Percentiles rank a stretch among this genome's conserved stretches.
These are phyloP conservation scores for Girardinus metallicus DNA, from an alignment of 2,797 vertebrate genomes.

Conservation along the genomic window DNA sequence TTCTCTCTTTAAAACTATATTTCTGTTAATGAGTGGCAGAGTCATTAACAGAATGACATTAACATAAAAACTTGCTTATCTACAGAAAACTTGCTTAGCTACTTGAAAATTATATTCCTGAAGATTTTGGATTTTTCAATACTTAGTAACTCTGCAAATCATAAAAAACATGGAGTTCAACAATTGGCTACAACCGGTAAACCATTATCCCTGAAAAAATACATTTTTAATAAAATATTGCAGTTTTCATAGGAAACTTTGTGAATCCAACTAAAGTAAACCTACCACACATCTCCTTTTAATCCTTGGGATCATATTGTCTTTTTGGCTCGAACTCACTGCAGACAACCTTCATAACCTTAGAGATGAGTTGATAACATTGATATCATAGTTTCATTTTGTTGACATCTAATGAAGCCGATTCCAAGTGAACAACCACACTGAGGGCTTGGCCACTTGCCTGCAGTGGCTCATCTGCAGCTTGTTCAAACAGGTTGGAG, in stretches of 20 bases:
- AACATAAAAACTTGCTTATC: no score
- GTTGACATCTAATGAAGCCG: no score
- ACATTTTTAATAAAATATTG: background rate
- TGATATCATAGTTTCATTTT: background rate
- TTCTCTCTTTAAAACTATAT: background rate
- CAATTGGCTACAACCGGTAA: background rate
- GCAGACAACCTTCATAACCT: background rate
- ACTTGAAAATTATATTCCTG: background rate
- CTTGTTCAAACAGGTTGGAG: conserved; percentile 30
- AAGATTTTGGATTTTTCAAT: background rate
- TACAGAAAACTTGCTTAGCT: background rate
- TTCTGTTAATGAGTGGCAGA: background rate
- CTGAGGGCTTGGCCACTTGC: background rate
- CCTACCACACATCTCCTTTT: background rate
- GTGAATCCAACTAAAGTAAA: background rate
- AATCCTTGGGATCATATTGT: background rate
- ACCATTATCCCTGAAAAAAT: background rate
- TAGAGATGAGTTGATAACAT: background rate
- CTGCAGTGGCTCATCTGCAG: background rate
- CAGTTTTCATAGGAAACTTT: background rate
- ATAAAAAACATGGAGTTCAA: background rate
- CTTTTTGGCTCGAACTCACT: background rate
- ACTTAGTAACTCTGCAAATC: background rate
- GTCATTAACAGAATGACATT: no score
- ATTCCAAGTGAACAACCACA: background rate